Evolutionary conservation across 2,797 vertebrate genomes (phyloP).

Genomic region (Peromyscus aztecus): DNA sequence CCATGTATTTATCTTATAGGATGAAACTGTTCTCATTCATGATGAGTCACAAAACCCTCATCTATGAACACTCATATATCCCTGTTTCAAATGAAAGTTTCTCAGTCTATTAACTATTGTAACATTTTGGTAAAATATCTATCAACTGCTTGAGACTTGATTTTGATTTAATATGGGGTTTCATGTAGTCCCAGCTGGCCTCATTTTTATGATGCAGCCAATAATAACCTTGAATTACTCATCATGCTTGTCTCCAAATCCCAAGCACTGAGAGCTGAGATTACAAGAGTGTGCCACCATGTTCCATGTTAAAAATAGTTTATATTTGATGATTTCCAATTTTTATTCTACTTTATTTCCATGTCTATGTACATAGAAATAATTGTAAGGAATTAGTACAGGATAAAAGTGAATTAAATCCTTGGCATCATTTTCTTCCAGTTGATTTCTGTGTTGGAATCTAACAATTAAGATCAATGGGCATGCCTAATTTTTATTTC

Average conservation of each 20-base stretch:
- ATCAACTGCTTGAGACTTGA: neutral
- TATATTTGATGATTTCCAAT: neutral
- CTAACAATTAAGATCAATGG: neutral
- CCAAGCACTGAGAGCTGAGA: neutral
- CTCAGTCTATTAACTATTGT: neutral
- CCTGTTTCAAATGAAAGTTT: neutral
- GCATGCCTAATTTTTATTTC: neutral
- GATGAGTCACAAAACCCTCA: neutral
- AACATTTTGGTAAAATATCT: neutral
- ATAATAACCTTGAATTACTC: neutral
- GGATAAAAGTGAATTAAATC: neutral
- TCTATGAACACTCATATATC: neutral
- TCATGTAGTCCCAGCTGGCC: neutral
- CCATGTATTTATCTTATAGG: neutral
- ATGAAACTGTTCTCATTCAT: neutral
- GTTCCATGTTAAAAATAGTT: neutral
- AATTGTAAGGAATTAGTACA: neutral
- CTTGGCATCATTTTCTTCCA: neutral
- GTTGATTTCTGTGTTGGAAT: neutral
- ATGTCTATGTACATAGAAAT: neutral
- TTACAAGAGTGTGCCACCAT: neutral
- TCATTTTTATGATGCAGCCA: neutral
- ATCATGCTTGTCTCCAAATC: neutral
- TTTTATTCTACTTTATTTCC: neutral
- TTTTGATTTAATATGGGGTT: neutral